Evolutionary conservation across 2,113 vertebrate genomes (phyloP).

Genomic region (Athene noctua): DNA sequence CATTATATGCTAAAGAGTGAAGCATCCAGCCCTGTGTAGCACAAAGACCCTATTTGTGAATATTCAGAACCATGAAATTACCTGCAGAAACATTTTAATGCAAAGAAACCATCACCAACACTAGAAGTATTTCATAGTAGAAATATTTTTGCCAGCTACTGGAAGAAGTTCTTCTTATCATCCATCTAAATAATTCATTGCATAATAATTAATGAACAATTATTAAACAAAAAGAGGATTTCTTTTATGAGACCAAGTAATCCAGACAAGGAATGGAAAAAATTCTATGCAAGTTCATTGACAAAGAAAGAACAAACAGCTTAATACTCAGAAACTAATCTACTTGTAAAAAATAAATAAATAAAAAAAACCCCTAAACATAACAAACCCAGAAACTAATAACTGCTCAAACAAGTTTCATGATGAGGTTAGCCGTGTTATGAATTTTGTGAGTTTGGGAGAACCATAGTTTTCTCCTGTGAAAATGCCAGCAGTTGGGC

Average conservation of each 20-base stretch:
- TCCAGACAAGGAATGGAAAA: background rate
- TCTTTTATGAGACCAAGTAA: background rate
- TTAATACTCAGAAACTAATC: background rate
- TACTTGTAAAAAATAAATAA: background rate
- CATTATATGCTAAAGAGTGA: background rate
- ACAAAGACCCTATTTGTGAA: background rate
- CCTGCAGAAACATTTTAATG: background rate
- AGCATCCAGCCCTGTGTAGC: background rate
- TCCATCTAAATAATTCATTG: background rate
- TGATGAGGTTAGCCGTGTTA: background rate
- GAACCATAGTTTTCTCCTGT: background rate
- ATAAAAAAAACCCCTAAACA: accelerated
- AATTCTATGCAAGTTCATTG: background rate
- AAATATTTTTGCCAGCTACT: background rate
- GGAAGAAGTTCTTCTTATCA: background rate
- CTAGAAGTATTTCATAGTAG: background rate
- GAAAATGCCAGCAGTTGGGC: background rate
- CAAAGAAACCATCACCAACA: background rate
- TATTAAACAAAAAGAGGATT: background rate
- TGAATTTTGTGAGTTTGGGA: background rate
- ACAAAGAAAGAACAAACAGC: background rate
- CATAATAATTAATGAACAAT: background rate
- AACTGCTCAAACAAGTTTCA: background rate
- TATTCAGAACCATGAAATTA: background rate
- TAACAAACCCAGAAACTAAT: background rate